Base-by-base conservation (phyloP, 1,140 invertebrate species). In the Sipha flava region DNA sequence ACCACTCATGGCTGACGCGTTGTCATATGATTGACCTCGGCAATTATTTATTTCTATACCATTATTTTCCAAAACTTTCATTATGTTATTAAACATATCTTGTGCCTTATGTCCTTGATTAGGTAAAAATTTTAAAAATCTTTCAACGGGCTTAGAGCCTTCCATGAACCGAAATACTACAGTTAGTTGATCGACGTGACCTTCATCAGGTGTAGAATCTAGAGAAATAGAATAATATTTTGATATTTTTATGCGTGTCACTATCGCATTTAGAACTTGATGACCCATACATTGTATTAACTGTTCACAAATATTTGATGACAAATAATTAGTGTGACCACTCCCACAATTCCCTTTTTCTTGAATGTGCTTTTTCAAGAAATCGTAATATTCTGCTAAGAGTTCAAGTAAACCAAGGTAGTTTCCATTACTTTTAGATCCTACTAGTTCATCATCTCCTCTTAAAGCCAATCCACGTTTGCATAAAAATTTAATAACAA, bases 11-110 rank as follows among this genome's bases (percentile, higher is more conserved):
- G 83, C 83, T 21, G 57, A 54, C 6, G 81, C 83, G 72, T 82
- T 84, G 54, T 84, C 82, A 79, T 84, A 84, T 12, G 81, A 81
- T 81, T 84, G 83, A n/a, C 81, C 82, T 45, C 82, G 64, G 59
- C 81, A 83, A 57, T 83, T 26, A 59, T 23, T 26, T 21, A 66
- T 37, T 31, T 81, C 43, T 43, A 80, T 43, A 62, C 34, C 64
- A 62, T 37, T 57, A 54, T 12, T 3, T 40, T 68, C 5, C 2
- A 75, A 75, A 31, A 49, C 5, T 29, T 12, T 52, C 16, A 75
- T 31, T 0, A 75, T 3, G 16, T 3, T 43, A 52, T 52, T n/a
- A 9, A 49, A 26, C 70, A 75, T 75, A 14, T 75, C 12, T n/a
- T 26, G 0, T 7, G 5, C 70, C 21, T 49, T 70, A 14, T 70